Evolutionary conservation across 92 coral and sea anemone genomes (phyloP), one percentile per base, ranked within the genome.

Genomic region (Actinostola sp.): DNA sequence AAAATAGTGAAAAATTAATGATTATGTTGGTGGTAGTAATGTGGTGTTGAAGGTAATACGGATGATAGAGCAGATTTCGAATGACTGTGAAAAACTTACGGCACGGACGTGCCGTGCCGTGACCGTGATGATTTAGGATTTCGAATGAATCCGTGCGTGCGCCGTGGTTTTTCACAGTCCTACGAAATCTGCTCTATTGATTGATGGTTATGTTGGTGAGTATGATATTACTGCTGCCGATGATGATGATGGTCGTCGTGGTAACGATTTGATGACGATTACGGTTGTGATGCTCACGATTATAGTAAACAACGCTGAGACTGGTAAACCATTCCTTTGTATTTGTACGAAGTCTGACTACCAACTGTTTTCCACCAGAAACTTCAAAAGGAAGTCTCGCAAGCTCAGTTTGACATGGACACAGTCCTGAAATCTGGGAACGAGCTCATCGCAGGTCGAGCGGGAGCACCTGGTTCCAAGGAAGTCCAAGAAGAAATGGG

Each of bases 401-500:
- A 86, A 64, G 67, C 71, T 61, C 67, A 87, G 41, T 77, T 77
- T 20, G 97, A 92, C 76, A 85, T 82, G 59, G 80, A 71, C 68
- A 69, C 85, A 17, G 77, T 89, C 28, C 81, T 87, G 55, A 80
- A 70, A 41, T 82, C 86, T 26, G 98, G 95, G 13, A 82, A 79
- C 65, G 97, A 92, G 33, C 82, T 94, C 56, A 83, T 92, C 59
- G 87, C 81, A 34, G 97, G 90, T 38, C 90, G 98, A 29, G 97
- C 92, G 79, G 76, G 84, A 35, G 97, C 92, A 14, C 83, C 88
- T 16, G 98, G 98, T 3, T 79, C 90, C 26, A 75, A 88, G 46
- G 98, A 94, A 45, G 89, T 94, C 71, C 81, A 88, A 39, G 93
- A 82, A 48, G 95, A 82, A 77, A 92, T 82, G 84, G 92, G 79